Evolutionary conservation across 92 coral and sea anemone species (phyloP).

Genomic region (Ricordea florida): DNA sequence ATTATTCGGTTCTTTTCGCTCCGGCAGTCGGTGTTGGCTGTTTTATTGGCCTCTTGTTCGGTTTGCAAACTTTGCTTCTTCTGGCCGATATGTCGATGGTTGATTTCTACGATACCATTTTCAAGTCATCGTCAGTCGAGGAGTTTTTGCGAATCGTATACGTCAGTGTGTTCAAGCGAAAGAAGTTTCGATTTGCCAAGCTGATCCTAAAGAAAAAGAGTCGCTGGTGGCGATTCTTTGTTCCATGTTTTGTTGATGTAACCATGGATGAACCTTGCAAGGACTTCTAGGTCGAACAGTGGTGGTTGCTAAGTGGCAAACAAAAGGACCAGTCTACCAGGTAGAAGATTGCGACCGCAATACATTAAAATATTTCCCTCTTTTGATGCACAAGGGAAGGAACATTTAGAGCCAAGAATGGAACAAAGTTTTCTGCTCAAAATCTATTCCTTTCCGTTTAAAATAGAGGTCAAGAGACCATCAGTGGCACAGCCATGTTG

Average conservation of each 20-base stretch:
- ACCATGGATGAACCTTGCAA: slow-evolving; percentile 22
- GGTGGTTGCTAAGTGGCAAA: neutral
- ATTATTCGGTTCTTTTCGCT: slow-evolving; percentile 75
- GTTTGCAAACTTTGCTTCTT: slow-evolving; percentile 81
- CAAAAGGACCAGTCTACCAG: no score
- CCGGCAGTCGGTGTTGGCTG: slow-evolving; percentile 74
- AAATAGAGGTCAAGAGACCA: no score
- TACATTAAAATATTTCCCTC: no score
- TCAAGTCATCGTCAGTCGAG: slow-evolving; percentile 64
- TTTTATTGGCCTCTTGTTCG: slow-evolving; percentile 74
- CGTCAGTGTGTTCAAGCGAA: slow-evolving; percentile 70
- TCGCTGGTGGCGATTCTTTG: slow-evolving; percentile 86
- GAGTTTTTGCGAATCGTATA: slow-evolving; percentile 72
- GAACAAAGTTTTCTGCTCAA: no score
- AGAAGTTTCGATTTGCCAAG: slow-evolving; percentile 73
- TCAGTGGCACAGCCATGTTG: no score
- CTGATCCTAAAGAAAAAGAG: slow-evolving; percentile 72
- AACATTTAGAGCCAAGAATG: no score
- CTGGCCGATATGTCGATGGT: slow-evolving; percentile 87
- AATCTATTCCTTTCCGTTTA: no score
- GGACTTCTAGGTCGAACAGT: slow-evolving; percentile 4
- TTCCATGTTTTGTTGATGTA: slow-evolving; percentile 79
- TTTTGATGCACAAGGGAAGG: no score
- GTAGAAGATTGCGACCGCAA: no score
- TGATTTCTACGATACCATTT: slow-evolving; percentile 83